Evolutionary conservation across 2,888 invertebrate species (phyloP), one percentile per base, ranked within the genome.

Genomic region (Ypsolopha scabrella): DNA sequence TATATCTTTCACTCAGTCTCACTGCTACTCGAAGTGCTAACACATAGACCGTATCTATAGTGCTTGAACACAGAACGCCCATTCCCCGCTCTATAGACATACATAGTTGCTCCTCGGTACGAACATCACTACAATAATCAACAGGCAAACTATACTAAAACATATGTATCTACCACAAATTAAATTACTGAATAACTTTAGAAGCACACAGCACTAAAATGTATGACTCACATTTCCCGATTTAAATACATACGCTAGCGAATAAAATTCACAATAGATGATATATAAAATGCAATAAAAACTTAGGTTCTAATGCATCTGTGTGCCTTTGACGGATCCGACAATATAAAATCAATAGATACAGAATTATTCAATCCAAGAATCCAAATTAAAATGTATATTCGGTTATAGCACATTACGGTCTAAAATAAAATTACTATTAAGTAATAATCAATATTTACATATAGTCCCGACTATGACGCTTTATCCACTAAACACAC

Each of bases 361-460:
- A 51, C 44, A 41, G 13, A 34, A 51, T 24, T 24, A 24, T 35
- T 41, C 41, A 46, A 38, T 41, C 46, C 47, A 47, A 48, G 41
- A 47, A 47, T 47, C 47, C 47, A 47, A 37, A 50, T 44, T 39
- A 45, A 44, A 50, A 44, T 50, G 49, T 49, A 50, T 45, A 48
- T 43, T 64, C 73, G 72, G 72, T 75, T 80, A 80, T 81, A 83
- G 83, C 83, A 83, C 83, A 75, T 72, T 70, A 72, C 68, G 75
- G 70, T 80, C 80, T 82, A 83, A 75, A 77, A 79, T 80, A 80
- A 79, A 72, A 80, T 80, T 79, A 83, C 75, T 74, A 82, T 75
- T 75, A 76, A 75, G 80, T 83, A 81, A 79, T 80, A 74, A 80
- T 77, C 75, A 75, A 80, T 83, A 81, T 83, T 80, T 81, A 85